These are phyloP conservation scores for Desmophyllum pertusum DNA, from an alignment of 92 coral and sea anemone genomes.

Conservation along the genomic window DNA sequence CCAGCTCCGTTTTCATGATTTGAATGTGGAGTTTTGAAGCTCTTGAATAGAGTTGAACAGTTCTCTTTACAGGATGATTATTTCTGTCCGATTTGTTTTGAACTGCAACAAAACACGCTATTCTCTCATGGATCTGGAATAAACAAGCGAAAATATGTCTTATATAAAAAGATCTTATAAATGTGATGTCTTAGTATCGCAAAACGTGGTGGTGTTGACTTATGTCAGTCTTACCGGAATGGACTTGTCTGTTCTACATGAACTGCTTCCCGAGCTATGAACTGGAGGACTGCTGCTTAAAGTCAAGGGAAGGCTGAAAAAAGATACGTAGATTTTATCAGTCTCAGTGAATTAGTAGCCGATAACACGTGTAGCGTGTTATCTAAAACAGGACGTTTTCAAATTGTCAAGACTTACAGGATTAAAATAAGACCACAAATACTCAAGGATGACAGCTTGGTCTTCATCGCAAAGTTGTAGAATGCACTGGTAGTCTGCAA, in stretches of 20 bases:
- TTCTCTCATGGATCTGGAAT: conserved; percentile 3
- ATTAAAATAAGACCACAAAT: conserved; percentile 33
- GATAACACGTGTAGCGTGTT: conserved; percentile 36
- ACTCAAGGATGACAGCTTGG: conserved; percentile 13
- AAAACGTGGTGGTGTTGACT: background rate
- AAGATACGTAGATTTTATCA: conserved; percentile 38
- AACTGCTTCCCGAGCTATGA: background rate
- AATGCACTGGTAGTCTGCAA: background rate
- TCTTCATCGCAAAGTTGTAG: conserved; percentile 11
- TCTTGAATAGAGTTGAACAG: conserved; percentile 52
- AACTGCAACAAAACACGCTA: conserved; percentile 3
- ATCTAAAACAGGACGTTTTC: conserved; percentile 30
- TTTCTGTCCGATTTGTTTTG: conserved; percentile 15
- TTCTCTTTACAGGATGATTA: conserved; percentile 30
- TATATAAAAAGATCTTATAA: background rate
- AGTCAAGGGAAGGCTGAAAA: conserved; percentile 32
- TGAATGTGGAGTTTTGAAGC: conserved; percentile 54
- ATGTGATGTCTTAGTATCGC: background rate
- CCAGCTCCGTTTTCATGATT: conserved; percentile 37
- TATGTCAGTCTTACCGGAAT: conserved; percentile 24
- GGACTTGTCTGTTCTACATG: background rate
- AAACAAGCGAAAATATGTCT: background rate
- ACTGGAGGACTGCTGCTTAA: conserved; percentile 20
- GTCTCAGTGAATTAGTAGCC: background rate
- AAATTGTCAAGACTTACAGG: conserved; percentile 53